phyloP scores from a whole-genome alignment of 2,797 vertebrate genomes.

The Cephalopachus bancanus region DNA sequence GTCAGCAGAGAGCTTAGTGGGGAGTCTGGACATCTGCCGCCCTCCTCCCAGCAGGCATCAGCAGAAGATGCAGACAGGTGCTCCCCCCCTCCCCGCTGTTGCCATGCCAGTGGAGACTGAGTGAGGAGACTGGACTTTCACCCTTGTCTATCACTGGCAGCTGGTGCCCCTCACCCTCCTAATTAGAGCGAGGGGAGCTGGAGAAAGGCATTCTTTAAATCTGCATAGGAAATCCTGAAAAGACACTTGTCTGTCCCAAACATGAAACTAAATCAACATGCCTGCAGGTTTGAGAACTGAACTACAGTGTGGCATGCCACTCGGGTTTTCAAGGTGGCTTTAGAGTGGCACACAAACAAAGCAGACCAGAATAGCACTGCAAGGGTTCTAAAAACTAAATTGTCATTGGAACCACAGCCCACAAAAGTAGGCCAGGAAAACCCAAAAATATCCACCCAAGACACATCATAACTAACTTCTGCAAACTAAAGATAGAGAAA shows the following conservation, averaged over 20 bases:
- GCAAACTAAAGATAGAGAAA: conserved; percentile 67
- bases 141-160: conserved; percentile 69
- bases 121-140: conserved; percentile 72
- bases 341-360: conserved; percentile 52
- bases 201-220: conserved; percentile 59
- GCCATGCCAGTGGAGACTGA: conserved; percentile 56
- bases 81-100: not conserved
- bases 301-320: not conserved
- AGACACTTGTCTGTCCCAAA: conserved; percentile 55
- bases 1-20: conserved; percentile 4
- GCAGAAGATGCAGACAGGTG: conserved; percentile 59
- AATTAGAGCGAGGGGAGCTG: conserved; percentile 56
- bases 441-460: conserved; percentile 56
- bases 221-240: conserved; percentile 44
- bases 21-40: conserved; percentile 52
- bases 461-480: conserved; percentile 61
- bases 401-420: conserved; percentile 58
- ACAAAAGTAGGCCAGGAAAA: conserved; percentile 71
- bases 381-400: conserved; percentile 59
- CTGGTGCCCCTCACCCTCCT: conserved; percentile 78
- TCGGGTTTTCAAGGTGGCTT: conserved; percentile 57
- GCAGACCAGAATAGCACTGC: not conserved
- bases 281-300: conserved; percentile 50
- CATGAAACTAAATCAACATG: conserved; percentile 28
- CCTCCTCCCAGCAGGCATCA: not conserved